These are phyloP conservation scores for Neomorphus geoffroyi DNA, from an alignment of 2,797 vertebrate species.

Conservation along the genomic window DNA sequence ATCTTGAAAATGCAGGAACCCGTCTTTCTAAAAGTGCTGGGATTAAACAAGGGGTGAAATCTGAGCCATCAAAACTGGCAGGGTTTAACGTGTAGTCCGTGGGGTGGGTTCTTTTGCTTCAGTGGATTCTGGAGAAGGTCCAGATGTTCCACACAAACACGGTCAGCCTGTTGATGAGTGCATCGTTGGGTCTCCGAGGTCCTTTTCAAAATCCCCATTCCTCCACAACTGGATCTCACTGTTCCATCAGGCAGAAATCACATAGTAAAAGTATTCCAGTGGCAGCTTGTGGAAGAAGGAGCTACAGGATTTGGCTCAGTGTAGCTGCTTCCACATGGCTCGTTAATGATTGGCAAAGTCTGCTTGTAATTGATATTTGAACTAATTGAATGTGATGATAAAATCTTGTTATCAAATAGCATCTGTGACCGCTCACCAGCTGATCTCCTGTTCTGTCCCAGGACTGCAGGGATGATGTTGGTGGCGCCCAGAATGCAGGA, in stretches of 20 bases:
- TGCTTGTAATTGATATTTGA: too few species aligned
- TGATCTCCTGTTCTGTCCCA: conserved; percentile 45
- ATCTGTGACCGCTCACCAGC: not conserved
- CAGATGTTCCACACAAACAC: too few species aligned
- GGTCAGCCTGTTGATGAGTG: too few species aligned
- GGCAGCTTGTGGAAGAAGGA: too few species aligned
- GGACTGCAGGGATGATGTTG: conserved; percentile 95
- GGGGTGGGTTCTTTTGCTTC: not conserved
- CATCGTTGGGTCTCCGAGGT: too few species aligned
- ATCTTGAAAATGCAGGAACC: fast-evolving
- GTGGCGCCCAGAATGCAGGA: conserved; percentile 88
- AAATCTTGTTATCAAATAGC: not conserved
- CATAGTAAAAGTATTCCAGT: too few species aligned
- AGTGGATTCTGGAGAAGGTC: too few species aligned
- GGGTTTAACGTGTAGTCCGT: not conserved
- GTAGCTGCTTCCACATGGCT: too few species aligned
- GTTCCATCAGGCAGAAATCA: not conserved
- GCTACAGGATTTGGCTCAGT: too few species aligned
- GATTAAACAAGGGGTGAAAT: not conserved
- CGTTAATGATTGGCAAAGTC: too few species aligned
- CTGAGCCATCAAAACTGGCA: not conserved
- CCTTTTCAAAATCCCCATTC: too few species aligned
- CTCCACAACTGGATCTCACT: not conserved
- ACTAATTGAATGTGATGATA: too few species aligned
- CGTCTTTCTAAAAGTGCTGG: not conserved